phyloP scores from a whole-genome alignment of 2,797 vertebrate species.

The Stomatorhinus walkeri region DNA sequence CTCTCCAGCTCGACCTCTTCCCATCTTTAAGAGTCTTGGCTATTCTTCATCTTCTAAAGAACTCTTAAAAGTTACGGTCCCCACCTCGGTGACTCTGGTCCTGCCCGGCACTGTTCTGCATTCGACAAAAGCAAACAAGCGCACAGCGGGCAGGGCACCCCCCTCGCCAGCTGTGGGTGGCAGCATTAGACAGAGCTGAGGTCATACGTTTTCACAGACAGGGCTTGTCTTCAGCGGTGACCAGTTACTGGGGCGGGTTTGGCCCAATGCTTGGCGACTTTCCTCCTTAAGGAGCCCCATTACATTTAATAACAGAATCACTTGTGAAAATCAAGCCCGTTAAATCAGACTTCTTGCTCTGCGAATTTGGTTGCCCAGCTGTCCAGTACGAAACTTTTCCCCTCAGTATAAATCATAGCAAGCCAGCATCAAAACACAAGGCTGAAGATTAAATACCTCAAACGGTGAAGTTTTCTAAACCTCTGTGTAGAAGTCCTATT shows the following conservation, averaged over 20 bases:
- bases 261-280: background rate
- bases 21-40: background rate
- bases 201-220: conserved; percentile 18
- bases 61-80: background rate
- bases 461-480: background rate
- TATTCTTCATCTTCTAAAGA: background rate
- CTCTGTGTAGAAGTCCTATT: background rate
- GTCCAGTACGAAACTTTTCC: background rate
- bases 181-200: conserved; percentile 5
- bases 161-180: background rate
- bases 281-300: background rate
- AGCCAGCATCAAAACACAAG: background rate
- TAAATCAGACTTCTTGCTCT: background rate
- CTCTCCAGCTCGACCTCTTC: background rate
- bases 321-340: background rate
- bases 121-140: background rate
- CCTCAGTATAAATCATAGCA: background rate
- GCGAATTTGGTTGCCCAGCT: background rate
- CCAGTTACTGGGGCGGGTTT: background rate
- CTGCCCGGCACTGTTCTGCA: background rate
- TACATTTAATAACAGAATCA: background rate
- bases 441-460: background rate
- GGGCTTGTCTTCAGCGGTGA: background rate
- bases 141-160: background rate
- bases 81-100: background rate